These are phyloP conservation scores for Drosophila sulfurigaster DNA, from an alignment of 1,140 invertebrate genomes.

Conservation along the genomic window DNA sequence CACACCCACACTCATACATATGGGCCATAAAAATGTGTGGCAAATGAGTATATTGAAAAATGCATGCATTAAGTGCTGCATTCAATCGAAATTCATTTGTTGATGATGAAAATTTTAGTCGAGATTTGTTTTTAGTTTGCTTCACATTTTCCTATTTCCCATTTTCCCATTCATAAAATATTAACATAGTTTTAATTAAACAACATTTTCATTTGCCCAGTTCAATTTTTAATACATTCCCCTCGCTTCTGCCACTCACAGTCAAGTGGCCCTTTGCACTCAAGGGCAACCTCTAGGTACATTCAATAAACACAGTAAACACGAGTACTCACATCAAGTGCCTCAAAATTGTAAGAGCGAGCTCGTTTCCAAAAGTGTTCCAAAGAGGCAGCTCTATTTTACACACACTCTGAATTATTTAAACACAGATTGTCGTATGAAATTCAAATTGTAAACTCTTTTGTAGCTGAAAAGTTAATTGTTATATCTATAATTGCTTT, in stretches of 20 bases:
- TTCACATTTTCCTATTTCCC: conserved; percentile 9
- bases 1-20: conserved; percentile 10
- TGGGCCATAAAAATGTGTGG: conserved; percentile 21
- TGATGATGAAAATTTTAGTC: conserved; percentile 6
- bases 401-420: not conserved
- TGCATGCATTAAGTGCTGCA: conserved; percentile 43
- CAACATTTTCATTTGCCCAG: not conserved
- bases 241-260: conserved; percentile 22
- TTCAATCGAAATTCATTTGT: conserved; percentile 35
- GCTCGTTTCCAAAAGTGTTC: not conserved
- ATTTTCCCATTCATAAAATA: not conserved
- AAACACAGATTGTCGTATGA: not conserved
- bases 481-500: too few relatives aligned
- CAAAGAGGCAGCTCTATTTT: not conserved
- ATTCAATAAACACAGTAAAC: conserved; percentile 14
- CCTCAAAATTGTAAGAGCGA: conserved; percentile 17
- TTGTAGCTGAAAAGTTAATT: too few relatives aligned
- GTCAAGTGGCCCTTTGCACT: conserved; percentile 19
- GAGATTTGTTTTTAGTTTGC: conserved; percentile 3
- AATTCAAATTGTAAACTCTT: not conserved
- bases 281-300: conserved; percentile 8
- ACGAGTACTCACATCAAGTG: conserved; percentile 11
- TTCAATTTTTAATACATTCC: not conserved
- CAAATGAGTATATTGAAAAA: conserved; percentile 50
- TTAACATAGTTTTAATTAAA: conserved; percentile 4